Evolutionary conservation across 1,140 invertebrate species (phyloP), one percentile per base, ranked within the genome.

Genomic region (Oscheius sp.): DNA sequence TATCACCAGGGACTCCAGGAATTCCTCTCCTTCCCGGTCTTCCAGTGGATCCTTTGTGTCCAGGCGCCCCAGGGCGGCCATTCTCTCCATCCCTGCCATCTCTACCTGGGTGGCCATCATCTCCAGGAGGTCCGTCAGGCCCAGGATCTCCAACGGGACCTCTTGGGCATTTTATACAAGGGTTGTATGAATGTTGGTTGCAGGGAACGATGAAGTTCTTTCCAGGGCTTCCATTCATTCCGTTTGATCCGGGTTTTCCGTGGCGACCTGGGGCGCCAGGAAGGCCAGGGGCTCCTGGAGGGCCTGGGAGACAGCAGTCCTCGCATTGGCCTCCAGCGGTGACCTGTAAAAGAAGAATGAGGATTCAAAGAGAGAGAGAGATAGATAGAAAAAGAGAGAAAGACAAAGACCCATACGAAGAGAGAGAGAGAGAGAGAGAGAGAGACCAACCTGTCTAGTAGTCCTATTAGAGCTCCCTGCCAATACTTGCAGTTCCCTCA

Each of bases 201-300:
- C 72, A 73, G 32, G 70, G 63, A 42, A 59, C 28, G 29, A 34
- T 35, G 46, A 59, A 59, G 3, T 63, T 42, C 18, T 59, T n/a
- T 49, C 70, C 70, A 29, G 70, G 70, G 35, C 34, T 68, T 29
- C 70, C 70, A 15, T 36, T 36, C 29, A 73, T 31, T 55, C 70
- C 70, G 45, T 36, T 36, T 23, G 70, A 31, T 49, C 70, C 67
- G n/a, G 72, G 66, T 49, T 73, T 70, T 42, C 72, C 72, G n/a
- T 10, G n/a, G 7, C 38, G 7, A 13, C 49, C 72, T 45, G 72
- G 72, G 26, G 35, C 29, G 13, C 72, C 72, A 55, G 66, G 59
- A n/a, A 31, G 29, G 36, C 69, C 69, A 28, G 68, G 55, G 10
- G 74, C 59, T 26, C 68, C 59, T 32, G 74, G 68, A 35, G 74